Evolutionary conservation across 2,113 vertebrate species (phyloP).

Genomic region (Synchiropus splendidus): DNA sequence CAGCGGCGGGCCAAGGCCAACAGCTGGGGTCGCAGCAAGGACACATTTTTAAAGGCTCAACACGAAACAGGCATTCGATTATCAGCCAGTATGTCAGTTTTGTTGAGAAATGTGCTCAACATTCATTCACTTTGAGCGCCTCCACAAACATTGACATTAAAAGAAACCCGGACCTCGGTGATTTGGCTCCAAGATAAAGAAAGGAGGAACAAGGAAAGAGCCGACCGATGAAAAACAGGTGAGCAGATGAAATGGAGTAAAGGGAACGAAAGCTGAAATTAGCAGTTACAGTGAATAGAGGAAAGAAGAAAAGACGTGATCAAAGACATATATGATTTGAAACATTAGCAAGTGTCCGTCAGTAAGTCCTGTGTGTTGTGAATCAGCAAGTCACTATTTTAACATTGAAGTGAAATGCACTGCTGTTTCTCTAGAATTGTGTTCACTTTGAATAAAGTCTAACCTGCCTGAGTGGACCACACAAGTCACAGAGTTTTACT

Average conservation of each 20-base stretch:
- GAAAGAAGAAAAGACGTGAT: not conserved
- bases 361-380: too few relatives aligned
- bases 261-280: not conserved
- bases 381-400: too few relatives aligned
- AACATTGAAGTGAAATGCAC: too few relatives aligned
- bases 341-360: too few relatives aligned
- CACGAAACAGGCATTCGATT: constrained; percentile 16
- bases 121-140: not conserved
- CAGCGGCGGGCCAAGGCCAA: constrained; percentile 13
- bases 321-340: too few relatives aligned
- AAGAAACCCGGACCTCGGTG: constrained; percentile 4
- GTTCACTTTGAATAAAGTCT: too few relatives aligned
- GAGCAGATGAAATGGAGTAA: not conserved
- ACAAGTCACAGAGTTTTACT: too few relatives aligned
- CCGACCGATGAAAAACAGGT: not conserved
- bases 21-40: constrained; percentile 7
- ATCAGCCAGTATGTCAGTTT: too few relatives aligned
- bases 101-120: not conserved
- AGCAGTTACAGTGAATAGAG: not conserved
- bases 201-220: not conserved
- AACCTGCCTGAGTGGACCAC: too few relatives aligned
- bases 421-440: too few relatives aligned
- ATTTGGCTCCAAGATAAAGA: not conserved
- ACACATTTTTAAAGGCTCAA: constrained; percentile 17
- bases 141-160: not conserved